phyloP scores from a whole-genome alignment of 2,888 invertebrate species.

The Torymus texanus region DNA sequence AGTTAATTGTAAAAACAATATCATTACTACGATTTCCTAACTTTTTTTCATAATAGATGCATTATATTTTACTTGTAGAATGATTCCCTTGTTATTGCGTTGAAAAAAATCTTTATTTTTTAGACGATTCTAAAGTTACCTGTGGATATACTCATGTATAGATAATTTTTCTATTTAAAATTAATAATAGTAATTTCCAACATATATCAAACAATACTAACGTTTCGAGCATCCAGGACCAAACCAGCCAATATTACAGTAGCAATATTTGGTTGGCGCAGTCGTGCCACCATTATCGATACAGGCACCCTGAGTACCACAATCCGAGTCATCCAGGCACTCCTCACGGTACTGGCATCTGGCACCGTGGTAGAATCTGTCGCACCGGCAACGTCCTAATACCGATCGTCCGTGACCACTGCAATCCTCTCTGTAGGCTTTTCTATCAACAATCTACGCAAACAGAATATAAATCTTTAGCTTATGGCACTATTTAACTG shows the following conservation, averaged over 20 bases:
- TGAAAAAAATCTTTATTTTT: no score
- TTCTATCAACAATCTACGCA: conserved; percentile 76
- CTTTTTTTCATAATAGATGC: no score
- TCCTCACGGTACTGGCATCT: conserved; percentile 93
- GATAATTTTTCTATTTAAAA: no score
- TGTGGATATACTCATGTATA: no score
- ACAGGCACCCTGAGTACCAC: conserved; percentile 91
- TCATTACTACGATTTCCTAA: no score
- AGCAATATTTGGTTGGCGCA: conserved; percentile 89
- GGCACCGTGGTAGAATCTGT: conserved; percentile 86
- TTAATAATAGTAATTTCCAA: no score
- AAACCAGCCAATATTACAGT: conserved; percentile 92
- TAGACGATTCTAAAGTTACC: no score
- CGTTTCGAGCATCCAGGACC: conserved; percentile 90
- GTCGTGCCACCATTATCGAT: conserved; percentile 87
- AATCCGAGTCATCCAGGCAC: conserved; percentile 89
- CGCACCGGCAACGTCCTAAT: conserved; percentile 87
- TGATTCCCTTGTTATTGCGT: no score
- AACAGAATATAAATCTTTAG: neutral
- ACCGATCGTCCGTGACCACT: conserved; percentile 89
- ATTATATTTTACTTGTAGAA: no score
- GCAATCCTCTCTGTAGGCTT: conserved; percentile 88
- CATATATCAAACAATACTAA: conserved; percentile 74
- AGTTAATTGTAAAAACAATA: no score
- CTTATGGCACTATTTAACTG: no score